phyloP scores from a whole-genome alignment of 2,888 invertebrate genomes.

The Oithona nana region DNA sequence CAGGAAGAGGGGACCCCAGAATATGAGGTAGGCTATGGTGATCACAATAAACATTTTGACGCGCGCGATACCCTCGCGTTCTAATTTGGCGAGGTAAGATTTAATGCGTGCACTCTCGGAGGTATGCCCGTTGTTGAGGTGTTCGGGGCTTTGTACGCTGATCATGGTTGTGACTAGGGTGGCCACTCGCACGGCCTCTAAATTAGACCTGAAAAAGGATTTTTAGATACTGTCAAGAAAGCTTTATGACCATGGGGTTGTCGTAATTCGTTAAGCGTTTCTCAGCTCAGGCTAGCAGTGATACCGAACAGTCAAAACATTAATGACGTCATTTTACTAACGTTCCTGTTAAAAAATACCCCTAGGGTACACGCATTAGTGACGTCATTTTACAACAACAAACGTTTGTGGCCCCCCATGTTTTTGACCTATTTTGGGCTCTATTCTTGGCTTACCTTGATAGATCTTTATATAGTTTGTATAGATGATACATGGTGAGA shows the following conservation, averaged over 20 bases:
- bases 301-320: no score
- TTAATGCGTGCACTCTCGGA: constrained; percentile 48
- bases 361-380: no score
- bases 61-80: constrained; percentile 55
- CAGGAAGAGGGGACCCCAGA: constrained; percentile 77
- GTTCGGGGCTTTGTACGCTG: constrained; percentile 35
- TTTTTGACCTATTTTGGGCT: no score
- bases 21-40: constrained; percentile 61
- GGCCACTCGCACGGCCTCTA: constrained; percentile 61
- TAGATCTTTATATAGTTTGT: constrained; percentile 52
- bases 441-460: no score
- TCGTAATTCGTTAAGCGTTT: no score
- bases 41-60: constrained; percentile 70
- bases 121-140: constrained; percentile 17
- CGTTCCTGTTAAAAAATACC: no score
- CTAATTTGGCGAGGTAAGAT: constrained; percentile 54
- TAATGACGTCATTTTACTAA: no score
- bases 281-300: no score
- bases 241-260: no score
- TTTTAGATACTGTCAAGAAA: no score
- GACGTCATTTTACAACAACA: no score
- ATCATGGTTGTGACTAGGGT: constrained; percentile 56
- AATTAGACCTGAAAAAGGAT: constrained; percentile 65
- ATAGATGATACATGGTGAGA: constrained; percentile 60
- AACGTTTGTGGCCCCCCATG: no score